These are phyloP conservation scores for Mya arenaria DNA, from an alignment of 1,140 invertebrate species.

Conservation along the genomic window DNA sequence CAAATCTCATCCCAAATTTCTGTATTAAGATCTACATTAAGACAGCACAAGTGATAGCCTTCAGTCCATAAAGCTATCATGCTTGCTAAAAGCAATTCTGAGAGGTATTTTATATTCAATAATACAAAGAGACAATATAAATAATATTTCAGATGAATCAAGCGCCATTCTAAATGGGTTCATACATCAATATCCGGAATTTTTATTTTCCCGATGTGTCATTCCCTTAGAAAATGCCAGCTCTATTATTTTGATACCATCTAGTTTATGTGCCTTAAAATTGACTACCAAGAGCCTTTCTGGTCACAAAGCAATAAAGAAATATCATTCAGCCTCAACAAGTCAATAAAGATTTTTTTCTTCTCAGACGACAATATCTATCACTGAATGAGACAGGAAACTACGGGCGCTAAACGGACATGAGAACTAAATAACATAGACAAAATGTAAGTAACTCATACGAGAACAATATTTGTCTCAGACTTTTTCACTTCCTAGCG, in stretches of 20 bases:
- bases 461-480: too few relatives aligned
- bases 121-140: not conserved
- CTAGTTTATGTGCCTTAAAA: not conserved
- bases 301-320: not conserved
- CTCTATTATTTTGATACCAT: not conserved
- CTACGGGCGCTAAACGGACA: too few relatives aligned
- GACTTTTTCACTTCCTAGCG: too few relatives aligned
- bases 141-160: not conserved
- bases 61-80: too few relatives aligned
- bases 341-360: not conserved
- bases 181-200: not conserved
- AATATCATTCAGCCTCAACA: not conserved
- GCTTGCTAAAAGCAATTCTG: not conserved
- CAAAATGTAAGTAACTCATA: too few relatives aligned
- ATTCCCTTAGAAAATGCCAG: not conserved
- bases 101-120: not conserved
- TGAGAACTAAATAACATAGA: too few relatives aligned
- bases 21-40: too few relatives aligned
- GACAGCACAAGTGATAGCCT: too few relatives aligned
- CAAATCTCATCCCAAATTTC: too few relatives aligned
- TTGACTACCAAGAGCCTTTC: not conserved
- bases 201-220: not conserved
- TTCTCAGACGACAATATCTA: too few relatives aligned
- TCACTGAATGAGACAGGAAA: too few relatives aligned
- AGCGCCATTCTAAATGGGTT: not conserved